phyloP scores from a whole-genome alignment of 2,797 vertebrate species.

The Paguma larvata region DNA sequence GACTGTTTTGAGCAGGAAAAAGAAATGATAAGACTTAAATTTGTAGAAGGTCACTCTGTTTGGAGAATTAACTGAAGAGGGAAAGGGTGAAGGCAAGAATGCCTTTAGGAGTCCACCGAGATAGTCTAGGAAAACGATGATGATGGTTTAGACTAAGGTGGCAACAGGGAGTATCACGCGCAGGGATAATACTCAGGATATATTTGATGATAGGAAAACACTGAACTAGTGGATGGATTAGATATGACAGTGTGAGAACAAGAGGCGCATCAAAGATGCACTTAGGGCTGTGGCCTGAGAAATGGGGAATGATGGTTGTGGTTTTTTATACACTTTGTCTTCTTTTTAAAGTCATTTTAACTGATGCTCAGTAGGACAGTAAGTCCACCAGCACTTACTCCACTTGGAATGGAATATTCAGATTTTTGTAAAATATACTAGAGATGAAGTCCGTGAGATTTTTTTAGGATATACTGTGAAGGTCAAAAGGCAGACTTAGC shows the following conservation, averaged over 20 bases:
- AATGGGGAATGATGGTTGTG: background rate
- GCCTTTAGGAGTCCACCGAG: background rate
- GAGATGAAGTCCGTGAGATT: background rate
- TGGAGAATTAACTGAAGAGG: background rate
- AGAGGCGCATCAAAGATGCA: background rate
- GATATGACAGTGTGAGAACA: background rate
- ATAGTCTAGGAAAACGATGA: background rate
- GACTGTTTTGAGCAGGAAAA: background rate
- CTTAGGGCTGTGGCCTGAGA: background rate
- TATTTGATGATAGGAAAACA: background rate
- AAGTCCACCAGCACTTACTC: background rate
- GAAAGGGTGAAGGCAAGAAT: background rate
- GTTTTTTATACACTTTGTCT: background rate
- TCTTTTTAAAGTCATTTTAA: slow-evolving; percentile 14
- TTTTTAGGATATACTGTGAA: background rate
- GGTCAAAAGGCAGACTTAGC: background rate
- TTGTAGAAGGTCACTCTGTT: background rate
- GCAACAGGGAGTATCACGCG: background rate
- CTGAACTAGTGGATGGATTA: background rate
- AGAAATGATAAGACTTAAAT: background rate
- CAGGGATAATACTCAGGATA: background rate
- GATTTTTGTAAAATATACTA: background rate
- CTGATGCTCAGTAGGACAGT: background rate
- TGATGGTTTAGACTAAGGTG: background rate
- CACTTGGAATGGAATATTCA: background rate